These are phyloP conservation scores for Labia minor DNA, from an alignment of 2,888 invertebrate species.

Conservation along the genomic window DNA sequence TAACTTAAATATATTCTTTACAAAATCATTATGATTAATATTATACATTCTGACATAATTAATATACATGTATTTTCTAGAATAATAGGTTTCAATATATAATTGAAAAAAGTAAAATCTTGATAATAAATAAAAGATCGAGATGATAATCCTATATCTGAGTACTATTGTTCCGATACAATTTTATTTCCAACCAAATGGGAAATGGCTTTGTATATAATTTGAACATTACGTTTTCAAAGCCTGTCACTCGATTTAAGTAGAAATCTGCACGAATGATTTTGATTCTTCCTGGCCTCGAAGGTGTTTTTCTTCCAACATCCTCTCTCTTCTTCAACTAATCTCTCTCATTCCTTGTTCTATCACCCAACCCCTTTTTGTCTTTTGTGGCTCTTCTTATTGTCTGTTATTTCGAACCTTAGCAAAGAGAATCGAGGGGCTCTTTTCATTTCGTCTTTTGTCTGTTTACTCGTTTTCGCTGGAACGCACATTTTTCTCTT, in stretches of 20 bases:
- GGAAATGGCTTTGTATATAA: background rate
- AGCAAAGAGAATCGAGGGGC: background rate
- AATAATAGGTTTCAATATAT: too few species aligned
- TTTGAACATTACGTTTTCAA: background rate
- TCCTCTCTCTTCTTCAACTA: background rate
- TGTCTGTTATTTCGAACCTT: background rate
- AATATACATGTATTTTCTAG: too few species aligned
- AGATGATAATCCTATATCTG: too few species aligned
- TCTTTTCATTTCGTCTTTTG: background rate
- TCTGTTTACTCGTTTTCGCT: background rate
- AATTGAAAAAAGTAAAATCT: too few species aligned
- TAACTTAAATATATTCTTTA: too few species aligned
- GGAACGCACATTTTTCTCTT: background rate
- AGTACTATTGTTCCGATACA: too few species aligned
- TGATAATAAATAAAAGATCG: too few species aligned
- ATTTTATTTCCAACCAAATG: background rate
- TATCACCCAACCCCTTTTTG: background rate
- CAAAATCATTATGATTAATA: too few species aligned
- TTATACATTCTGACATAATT: too few species aligned
- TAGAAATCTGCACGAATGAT: background rate
- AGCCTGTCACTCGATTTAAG: background rate
- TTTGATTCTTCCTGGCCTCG: background rate
- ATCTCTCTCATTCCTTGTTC: background rate
- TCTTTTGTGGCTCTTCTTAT: background rate
- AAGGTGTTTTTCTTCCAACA: background rate